Conservation (phyloP, 2,113 vertebrate species). For the Cyrtonyx montezumae region DNA sequence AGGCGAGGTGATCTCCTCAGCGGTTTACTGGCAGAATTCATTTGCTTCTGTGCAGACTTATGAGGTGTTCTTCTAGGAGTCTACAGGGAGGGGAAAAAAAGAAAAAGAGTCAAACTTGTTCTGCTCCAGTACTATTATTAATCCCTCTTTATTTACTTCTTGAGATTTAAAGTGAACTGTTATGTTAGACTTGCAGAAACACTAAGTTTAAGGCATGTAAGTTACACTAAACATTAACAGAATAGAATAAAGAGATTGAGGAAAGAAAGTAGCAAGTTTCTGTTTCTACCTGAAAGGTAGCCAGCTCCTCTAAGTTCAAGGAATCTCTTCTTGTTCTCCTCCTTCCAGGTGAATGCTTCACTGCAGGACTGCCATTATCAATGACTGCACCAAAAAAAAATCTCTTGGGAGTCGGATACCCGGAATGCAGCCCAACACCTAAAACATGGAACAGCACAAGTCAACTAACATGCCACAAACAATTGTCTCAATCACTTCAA, state of each 20-base stretch:
- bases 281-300: slow-evolving; percentile 82
- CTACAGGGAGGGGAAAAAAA: slow-evolving; percentile 45
- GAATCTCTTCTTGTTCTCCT: slow-evolving; percentile 63
- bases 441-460: slow-evolving; percentile 11
- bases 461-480: background rate
- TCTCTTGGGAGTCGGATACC: slow-evolving; percentile 82
- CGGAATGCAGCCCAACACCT: slow-evolving; percentile 51
- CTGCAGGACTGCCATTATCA: slow-evolving; percentile 59
- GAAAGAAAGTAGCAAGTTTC: background rate
- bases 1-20: slow-evolving; percentile 40
- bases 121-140: background rate
- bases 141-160: background rate
- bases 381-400: slow-evolving; percentile 90
- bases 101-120: background rate
- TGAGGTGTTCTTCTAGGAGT: slow-evolving; percentile 74
- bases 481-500: background rate
- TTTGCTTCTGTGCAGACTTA: slow-evolving; percentile 57
- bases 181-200: background rate
- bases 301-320: slow-evolving; percentile 47
- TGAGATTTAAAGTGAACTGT: background rate
- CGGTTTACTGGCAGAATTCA: background rate
- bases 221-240: background rate
- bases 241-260: background rate
- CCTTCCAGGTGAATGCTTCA: slow-evolving; percentile 18
- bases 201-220: background rate